phyloP scores from a whole-genome alignment of 2,888 invertebrate genomes.

The Melikaiella ostensackeni region DNA sequence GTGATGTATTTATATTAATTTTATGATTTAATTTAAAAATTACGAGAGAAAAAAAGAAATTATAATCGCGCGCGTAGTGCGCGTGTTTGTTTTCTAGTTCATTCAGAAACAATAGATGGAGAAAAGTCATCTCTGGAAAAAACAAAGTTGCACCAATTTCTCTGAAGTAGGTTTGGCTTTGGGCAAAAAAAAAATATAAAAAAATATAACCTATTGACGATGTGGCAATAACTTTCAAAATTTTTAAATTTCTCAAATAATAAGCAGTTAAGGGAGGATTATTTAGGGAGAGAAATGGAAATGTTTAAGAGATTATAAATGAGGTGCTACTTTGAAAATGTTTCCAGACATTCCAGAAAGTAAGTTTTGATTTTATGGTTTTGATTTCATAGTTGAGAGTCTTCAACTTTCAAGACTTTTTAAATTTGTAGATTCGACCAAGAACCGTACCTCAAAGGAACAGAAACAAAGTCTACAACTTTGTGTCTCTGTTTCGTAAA shows the following conservation, averaged over 20 bases:
- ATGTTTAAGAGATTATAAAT: background rate
- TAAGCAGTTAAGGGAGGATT: background rate
- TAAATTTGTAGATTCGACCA: too few relatives aligned
- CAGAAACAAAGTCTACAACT: too few relatives aligned
- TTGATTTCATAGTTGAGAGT: background rate
- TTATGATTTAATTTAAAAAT: too few relatives aligned
- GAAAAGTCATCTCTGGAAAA: background rate
- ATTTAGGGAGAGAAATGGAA: background rate
- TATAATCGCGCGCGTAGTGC: too few relatives aligned
- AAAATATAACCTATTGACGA: background rate
- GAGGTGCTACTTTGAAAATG: background rate
- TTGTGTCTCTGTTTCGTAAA: too few relatives aligned
- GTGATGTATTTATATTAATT: too few relatives aligned
- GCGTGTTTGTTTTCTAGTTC: too few relatives aligned
- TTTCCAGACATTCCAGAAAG: background rate
- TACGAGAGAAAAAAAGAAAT: too few relatives aligned
- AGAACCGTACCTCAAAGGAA: too few relatives aligned
- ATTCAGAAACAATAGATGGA: too few relatives aligned
- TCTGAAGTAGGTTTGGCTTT: background rate
- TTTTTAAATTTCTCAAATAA: background rate
- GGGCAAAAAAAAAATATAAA: background rate
- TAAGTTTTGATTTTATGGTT: background rate
- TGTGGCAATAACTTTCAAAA: background rate
- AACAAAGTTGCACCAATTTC: background rate
- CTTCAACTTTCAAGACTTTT: background rate